Conservation (phyloP, 2,113 vertebrate species). For the Pseudolaguvia tuberculata region DNA sequence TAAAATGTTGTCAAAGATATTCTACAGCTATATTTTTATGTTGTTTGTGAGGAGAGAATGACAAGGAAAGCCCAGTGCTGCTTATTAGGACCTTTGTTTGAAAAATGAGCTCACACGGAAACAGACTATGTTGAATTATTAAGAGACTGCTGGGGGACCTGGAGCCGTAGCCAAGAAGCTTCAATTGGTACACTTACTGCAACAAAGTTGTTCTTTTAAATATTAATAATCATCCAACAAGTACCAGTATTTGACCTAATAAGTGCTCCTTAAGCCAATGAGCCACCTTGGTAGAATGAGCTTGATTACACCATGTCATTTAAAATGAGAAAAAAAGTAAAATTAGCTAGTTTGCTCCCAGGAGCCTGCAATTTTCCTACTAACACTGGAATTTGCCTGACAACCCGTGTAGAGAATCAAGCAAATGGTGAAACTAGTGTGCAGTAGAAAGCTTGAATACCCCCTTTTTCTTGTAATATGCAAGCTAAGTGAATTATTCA, state of each 20-base stretch:
- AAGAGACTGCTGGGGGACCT: not conserved
- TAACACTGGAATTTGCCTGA: not conserved
- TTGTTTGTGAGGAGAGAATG: not conserved
- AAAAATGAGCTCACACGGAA: not conserved
- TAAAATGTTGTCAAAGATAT: not conserved
- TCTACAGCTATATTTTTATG: not conserved
- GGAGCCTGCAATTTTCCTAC: not conserved
- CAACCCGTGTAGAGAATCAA: conserved; percentile 1
- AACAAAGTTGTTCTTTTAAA: not conserved
- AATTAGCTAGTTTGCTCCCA: not conserved
- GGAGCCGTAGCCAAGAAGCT: not conserved
- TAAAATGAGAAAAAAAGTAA: conserved; percentile 22
- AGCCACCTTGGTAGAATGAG: not conserved
- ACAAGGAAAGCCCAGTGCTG: conserved; percentile 8
- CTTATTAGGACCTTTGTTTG: conserved; percentile 15
- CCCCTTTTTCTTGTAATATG: conserved; percentile 1
- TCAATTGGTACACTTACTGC: not conserved
- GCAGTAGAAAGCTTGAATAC: not conserved
- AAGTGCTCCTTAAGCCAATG: conserved; percentile 17
- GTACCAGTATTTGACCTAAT: conserved; percentile 26
- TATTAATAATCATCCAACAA: conserved; percentile 13
- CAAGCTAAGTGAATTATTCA: conserved; percentile 36
- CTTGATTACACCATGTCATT: conserved; percentile 13
- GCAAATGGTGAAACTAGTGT: not conserved
- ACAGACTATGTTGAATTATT: conserved; percentile 8